These are phyloP conservation scores for Fregata magnificens DNA, from an alignment of 2,113 vertebrate genomes.

Conservation along the genomic window DNA sequence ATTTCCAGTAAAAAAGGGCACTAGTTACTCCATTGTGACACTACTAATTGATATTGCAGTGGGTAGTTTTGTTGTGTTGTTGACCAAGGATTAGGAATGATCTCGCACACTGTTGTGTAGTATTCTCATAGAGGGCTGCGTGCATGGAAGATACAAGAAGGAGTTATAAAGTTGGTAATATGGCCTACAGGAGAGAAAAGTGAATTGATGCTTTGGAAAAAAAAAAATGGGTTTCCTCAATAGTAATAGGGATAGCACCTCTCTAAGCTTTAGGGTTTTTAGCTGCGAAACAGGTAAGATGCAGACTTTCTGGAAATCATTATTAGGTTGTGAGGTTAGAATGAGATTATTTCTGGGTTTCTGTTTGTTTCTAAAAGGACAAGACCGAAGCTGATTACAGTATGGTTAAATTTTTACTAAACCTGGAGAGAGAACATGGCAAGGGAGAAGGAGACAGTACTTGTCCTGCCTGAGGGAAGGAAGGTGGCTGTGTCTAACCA, in stretches of 20 bases:
- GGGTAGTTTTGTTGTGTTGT: not conserved
- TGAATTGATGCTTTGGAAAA: not conserved
- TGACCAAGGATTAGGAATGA: not conserved
- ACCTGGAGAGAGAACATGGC: not conserved
- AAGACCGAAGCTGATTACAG: not conserved
- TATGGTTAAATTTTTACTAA: not conserved
- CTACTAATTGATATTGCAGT: not conserved
- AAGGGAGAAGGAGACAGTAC: not conserved
- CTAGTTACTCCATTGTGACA: not conserved
- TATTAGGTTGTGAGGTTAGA: not conserved
- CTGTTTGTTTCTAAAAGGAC: not conserved
- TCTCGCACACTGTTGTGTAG: not conserved
- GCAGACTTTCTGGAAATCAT: not conserved
- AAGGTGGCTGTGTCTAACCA: not conserved
- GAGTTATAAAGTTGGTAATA: not conserved
- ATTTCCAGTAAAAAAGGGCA: not conserved
- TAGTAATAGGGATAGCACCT: not conserved
- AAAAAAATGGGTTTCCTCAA: accelerated
- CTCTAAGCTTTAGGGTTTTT: not conserved
- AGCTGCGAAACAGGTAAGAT: not conserved
- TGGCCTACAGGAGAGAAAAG: not conserved
- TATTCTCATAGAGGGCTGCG: not conserved
- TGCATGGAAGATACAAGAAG: not conserved
- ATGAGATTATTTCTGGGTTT: not conserved
- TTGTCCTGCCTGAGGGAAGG: not conserved